Percentiles rank a stretch among this genome's conserved stretches.
Evolutionary conservation across 2,113 vertebrate genomes (phyloP).

Genomic region (Lampris megalopsis): DNA sequence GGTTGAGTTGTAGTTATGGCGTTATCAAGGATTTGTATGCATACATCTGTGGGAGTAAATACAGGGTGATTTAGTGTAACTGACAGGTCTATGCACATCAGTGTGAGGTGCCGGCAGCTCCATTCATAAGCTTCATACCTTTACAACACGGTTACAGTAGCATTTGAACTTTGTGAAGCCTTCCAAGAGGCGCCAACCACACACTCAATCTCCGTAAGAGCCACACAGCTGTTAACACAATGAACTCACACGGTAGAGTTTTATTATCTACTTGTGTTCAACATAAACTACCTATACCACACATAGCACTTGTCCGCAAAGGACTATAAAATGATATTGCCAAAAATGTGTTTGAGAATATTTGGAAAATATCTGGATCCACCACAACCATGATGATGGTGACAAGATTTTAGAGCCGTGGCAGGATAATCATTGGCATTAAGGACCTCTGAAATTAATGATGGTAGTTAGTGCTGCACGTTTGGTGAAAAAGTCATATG

Average conservation of each 20-base stretch:
- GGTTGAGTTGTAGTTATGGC: too few species aligned
- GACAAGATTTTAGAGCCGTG: background rate
- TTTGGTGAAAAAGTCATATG: too few species aligned
- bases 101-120: background rate
- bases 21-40: too few species aligned
- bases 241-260: conserved; percentile 16
- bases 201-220: conserved; percentile 32
- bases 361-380: background rate
- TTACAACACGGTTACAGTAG: conserved; percentile 1
- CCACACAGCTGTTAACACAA: conserved; percentile 38
- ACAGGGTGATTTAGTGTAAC: background rate
- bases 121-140: too few species aligned
- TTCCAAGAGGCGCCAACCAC: conserved; percentile 38
- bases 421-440: conserved; percentile 1
- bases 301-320: too few species aligned
- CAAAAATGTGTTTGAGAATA: background rate
- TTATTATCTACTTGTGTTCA: background rate
- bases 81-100: too few species aligned
- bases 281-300: background rate
- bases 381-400: background rate
- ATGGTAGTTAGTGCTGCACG: background rate
- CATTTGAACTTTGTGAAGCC: conserved; percentile 32
- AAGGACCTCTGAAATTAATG: background rate
- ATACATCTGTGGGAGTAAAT: background rate
- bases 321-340: background rate